Evolutionary conservation across 2,113 vertebrate species (phyloP), one percentile per base, ranked within the genome.

Genomic region (Ceratotherium simum): DNA sequence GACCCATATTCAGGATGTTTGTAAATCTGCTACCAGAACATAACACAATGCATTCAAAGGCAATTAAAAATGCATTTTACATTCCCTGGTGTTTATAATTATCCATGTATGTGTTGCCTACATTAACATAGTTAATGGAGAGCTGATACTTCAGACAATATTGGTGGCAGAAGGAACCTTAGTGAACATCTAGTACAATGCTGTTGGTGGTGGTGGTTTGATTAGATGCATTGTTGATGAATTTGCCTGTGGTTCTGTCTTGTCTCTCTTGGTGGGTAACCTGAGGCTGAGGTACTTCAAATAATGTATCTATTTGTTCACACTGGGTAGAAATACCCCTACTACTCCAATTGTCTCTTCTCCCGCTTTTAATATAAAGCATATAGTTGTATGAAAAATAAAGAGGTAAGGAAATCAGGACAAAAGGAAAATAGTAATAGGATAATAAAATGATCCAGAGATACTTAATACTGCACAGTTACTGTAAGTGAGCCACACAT

Each of bases 61-160:
- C 65, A 92, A 67, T 96, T 89, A 89, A 67, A 96, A 90, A 78
- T 95, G 48, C 39, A 92, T 76, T 96, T 90, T 86, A 85, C 11
- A 62, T 90, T 92, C 62, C 65, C 62, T 60, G 51, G 18, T 90
- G 69, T 81, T 95, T 90, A 56, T 92, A 86, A 80, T 95, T 82
- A 93, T 42, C 67, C 60, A 46, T 48, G 51, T 85, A 67, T 90
- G 27, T 81, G 20, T 42, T 90, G 67, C 60, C 48, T 70, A 70
- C 14, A 76, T 73, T 90, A 75, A 84, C 51, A 82, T 48, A 84
- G 70, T 75, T 82, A 92, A 67, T 54, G 20, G 18, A 73, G 48
- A 75, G 14, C 39, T 70, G 39, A 86, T 69, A 64, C 23, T n/a
- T 94, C 60, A 76, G 58, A 76, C 48, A 70, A 33, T 21, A 56